Conservation (phyloP, 2,797 vertebrate genomes). For the Cichlasoma orientale region DNA sequence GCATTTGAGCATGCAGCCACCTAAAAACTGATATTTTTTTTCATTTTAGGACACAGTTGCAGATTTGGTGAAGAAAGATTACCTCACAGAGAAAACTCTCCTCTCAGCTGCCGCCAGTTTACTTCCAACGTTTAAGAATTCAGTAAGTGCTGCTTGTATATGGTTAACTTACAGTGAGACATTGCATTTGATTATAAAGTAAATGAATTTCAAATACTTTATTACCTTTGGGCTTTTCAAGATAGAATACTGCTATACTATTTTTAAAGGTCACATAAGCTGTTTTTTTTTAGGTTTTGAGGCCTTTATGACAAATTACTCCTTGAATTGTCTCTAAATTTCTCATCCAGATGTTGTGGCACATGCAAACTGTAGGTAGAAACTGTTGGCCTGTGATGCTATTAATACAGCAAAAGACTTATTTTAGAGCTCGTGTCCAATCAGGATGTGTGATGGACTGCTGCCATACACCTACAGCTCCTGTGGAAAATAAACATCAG, state of each 20-base stretch:
- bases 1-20: neutral
- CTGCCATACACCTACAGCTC: conserved; percentile 6
- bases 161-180: neutral
- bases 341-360: neutral
- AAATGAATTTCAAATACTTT: neutral
- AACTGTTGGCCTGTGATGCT: neutral
- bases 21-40: neutral
- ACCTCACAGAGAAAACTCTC: conserved; percentile 85
- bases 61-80: conserved; percentile 83
- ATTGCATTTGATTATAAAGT: neutral
- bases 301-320: no score
- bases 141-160: conserved; percentile 80
- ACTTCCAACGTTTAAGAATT: conserved; percentile 80
- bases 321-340: neutral
- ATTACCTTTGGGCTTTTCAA: neutral
- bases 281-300: no score
- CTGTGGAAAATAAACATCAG: conserved; percentile 67
- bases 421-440: conserved; percentile 16
- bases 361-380: neutral
- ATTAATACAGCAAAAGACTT: conserved; percentile 7
- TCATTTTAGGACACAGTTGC: conserved; percentile 80
- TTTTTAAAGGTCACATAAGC: neutral
- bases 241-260: neutral
- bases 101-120: conserved; percentile 83
- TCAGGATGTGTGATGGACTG: conserved; percentile 30